Percentiles rank a stretch among this genome's conserved stretches.
Evolutionary conservation across 2,113 vertebrate genomes (phyloP).

Genomic region (Thymallus thymallus): DNA sequence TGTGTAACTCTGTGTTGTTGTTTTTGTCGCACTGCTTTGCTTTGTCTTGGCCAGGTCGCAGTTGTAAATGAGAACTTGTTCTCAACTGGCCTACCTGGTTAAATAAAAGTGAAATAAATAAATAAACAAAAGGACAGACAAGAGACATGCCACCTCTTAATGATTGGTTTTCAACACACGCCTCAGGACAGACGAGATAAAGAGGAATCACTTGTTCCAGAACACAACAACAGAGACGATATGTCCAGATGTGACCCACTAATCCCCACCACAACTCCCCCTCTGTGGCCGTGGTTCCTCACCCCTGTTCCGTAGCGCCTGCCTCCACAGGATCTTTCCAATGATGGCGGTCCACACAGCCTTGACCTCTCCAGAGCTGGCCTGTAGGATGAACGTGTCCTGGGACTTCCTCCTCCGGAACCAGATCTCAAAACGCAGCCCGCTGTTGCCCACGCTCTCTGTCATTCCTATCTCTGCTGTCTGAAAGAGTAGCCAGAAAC

Average conservation of each 20-base stretch:
- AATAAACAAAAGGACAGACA: too few species aligned
- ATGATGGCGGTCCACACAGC: conserved; percentile 77
- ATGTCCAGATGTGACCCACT: neutral
- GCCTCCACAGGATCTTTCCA: conserved; percentile 83
- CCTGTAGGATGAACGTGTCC: conserved; percentile 83
- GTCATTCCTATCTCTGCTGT: conserved; percentile 84
- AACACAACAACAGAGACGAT: too few species aligned
- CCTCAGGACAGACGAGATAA: too few species aligned
- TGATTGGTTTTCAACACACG: too few species aligned
- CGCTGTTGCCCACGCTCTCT: conserved; percentile 81
- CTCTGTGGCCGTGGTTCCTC: too few species aligned
- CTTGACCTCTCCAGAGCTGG: conserved; percentile 76
- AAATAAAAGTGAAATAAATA: too few species aligned
- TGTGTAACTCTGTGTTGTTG: too few species aligned
- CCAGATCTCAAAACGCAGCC: conserved; percentile 86
- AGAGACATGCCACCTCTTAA: neutral
- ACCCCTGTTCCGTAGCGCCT: conserved; percentile 84
- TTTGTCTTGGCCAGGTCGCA: too few species aligned
- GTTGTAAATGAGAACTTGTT: too few species aligned
- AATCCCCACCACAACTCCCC: neutral
- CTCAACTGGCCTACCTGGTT: too few species aligned
- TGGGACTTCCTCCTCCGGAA: conserved; percentile 81
- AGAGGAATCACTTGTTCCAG: too few species aligned
- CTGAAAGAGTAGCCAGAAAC: conserved; percentile 46
- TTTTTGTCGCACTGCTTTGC: too few species aligned